Conservation (phyloP, 2,113 vertebrate species). For the Artemisiospiza belli region DNA sequence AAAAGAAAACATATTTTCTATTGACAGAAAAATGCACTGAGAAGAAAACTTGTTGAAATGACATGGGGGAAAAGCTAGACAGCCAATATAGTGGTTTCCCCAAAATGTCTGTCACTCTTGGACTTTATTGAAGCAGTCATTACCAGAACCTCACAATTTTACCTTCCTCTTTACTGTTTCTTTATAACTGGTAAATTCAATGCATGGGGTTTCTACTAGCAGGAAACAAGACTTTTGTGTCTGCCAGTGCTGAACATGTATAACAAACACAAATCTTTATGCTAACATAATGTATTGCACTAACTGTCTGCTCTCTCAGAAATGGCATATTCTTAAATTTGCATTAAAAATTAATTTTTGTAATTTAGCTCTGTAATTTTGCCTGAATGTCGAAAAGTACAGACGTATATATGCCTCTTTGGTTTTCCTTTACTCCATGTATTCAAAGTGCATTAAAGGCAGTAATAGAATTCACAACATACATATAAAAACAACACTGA, state of each 20-base stretch:
- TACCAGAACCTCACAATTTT: neutral
- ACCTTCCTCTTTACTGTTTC: neutral
- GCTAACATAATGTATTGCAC: neutral
- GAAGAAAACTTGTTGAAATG: neutral
- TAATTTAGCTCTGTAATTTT: neutral
- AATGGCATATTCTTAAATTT: neutral
- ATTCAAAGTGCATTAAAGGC: neutral
- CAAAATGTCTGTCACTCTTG: neutral
- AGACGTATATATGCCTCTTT: neutral
- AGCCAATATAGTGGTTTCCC: neutral
- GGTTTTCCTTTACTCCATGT: neutral
- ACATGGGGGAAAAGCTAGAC: neutral
- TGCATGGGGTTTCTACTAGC: neutral
- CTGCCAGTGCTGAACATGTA: neutral
- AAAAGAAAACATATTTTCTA: neutral
- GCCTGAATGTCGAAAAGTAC: neutral
- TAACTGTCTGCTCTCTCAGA: neutral
- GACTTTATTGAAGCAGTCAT: neutral
- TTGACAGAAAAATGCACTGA: neutral
- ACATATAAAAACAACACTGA: neutral
- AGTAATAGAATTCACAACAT: constrained; percentile 12
- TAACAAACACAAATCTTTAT: neutral
- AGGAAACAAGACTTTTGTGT: neutral
- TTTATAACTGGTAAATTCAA: neutral
- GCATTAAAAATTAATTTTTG: neutral